phyloP scores from a whole-genome alignment of 1,140 invertebrate species.

The Macrostomum lignano region DNA sequence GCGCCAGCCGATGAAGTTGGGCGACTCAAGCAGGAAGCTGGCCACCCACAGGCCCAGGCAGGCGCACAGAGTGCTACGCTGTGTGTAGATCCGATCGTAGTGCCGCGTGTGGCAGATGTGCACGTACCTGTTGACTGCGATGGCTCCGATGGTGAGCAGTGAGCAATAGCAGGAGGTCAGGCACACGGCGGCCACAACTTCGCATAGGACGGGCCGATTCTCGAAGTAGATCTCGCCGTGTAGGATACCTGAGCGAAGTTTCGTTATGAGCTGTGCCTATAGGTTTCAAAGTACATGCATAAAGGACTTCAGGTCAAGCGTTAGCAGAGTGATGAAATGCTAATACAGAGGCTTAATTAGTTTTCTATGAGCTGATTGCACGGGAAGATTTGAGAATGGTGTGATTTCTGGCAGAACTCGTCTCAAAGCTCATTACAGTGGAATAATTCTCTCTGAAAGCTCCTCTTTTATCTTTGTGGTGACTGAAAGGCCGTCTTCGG shows the following conservation, averaged over 20 bases:
- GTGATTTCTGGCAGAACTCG: no score
- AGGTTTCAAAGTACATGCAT: no score
- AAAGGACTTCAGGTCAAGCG: no score
- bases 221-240: conserved; percentile 12
- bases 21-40: conserved; percentile 14
- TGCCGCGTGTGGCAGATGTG: conserved; percentile 14
- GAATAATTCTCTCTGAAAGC: no score
- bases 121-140: conserved; percentile 16
- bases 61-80: conserved; percentile 9
- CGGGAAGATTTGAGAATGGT: no score
- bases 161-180: conserved; percentile 19
- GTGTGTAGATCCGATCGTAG: conserved; percentile 10
- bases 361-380: no score
- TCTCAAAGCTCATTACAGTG: no score
- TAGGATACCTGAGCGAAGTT: conserved; percentile 6
- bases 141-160: conserved; percentile 14
- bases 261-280: no score
- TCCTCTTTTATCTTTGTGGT: no score
- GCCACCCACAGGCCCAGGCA: conserved; percentile 13
- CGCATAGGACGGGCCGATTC: conserved; percentile 12
- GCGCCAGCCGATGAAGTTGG: conserved; percentile 18
- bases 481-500: no score
- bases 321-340: no score
- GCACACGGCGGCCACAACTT: conserved; percentile 14
- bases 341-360: no score